Conservation (phyloP, 2,797 vertebrate species). For the Petrocephalus schoutedeni region DNA sequence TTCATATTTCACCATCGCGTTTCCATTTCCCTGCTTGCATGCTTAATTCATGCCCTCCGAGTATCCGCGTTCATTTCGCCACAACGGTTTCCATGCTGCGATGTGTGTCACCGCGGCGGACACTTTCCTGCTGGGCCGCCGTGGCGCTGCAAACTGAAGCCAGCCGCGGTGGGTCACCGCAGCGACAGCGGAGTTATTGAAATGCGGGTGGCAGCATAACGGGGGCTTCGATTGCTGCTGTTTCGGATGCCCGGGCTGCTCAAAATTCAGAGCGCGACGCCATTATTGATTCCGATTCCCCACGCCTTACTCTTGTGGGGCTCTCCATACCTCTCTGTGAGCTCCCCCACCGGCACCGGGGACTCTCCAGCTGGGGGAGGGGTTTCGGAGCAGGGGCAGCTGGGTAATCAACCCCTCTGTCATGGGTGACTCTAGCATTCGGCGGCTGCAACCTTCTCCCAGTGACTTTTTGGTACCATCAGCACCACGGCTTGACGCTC, state of each 20-base stretch:
- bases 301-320: constrained; percentile 4
- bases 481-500: neutral
- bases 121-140: neutral
- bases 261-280: constrained; percentile 47
- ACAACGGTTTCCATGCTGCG: constrained; percentile 6
- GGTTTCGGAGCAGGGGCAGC: neutral
- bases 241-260: constrained; percentile 32
- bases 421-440: neutral
- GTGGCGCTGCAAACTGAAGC: neutral
- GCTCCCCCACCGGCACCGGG: neutral
- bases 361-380: neutral
- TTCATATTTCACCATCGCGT: constrained; percentile 46
- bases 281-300: constrained; percentile 42
- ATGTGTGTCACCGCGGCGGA: neutral
- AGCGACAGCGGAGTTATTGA: neutral
- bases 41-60: constrained; percentile 28
- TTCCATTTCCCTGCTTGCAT: constrained; percentile 36
- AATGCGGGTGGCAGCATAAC: neutral
- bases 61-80: constrained; percentile 23
- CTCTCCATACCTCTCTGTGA: neutral
- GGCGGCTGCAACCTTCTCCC: neutral
- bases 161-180: neutral
- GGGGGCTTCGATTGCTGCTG: constrained; percentile 1
- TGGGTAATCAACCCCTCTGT: neutral
- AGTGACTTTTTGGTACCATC: neutral